These are phyloP conservation scores for Ophonus ardosiacus DNA, from an alignment of 2,888 invertebrate genomes.

Conservation along the genomic window DNA sequence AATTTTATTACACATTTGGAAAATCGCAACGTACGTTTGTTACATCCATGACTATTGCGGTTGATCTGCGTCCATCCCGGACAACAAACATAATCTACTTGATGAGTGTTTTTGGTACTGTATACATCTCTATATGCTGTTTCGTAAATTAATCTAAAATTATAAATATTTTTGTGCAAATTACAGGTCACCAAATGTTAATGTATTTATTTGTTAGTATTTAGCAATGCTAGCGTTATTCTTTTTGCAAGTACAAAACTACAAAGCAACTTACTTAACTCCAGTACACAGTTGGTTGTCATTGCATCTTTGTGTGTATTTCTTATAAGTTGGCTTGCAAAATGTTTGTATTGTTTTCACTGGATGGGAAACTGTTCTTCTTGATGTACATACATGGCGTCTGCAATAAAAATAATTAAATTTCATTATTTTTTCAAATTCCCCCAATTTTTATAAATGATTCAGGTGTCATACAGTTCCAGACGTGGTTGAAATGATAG, in stretches of 20 bases:
- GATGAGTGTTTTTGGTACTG: conserved; percentile 74
- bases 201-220: conserved; percentile 3
- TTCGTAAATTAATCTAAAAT: conserved; percentile 77
- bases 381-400: conserved; percentile 78
- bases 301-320: conserved; percentile 77
- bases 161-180: neutral
- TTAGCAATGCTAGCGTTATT: conserved; percentile 8
- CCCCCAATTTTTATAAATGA: too few species aligned
- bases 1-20: neutral
- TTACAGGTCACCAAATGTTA: neutral
- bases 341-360: conserved; percentile 77
- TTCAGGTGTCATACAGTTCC: too few species aligned
- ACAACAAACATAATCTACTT: conserved; percentile 78
- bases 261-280: conserved; percentile 72
- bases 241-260: neutral
- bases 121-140: conserved; percentile 77
- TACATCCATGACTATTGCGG: conserved; percentile 79
- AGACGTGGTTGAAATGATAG: too few species aligned
- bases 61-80: conserved; percentile 80
- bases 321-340: conserved; percentile 78
- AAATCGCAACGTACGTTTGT: conserved; percentile 78
- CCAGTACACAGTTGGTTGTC: conserved; percentile 78
- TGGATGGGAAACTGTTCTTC: conserved; percentile 76
- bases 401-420: conserved; percentile 71
- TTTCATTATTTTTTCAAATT: neutral